phyloP scores from a whole-genome alignment of 2,797 vertebrate genomes.

The Atherinosoma microstoma region DNA sequence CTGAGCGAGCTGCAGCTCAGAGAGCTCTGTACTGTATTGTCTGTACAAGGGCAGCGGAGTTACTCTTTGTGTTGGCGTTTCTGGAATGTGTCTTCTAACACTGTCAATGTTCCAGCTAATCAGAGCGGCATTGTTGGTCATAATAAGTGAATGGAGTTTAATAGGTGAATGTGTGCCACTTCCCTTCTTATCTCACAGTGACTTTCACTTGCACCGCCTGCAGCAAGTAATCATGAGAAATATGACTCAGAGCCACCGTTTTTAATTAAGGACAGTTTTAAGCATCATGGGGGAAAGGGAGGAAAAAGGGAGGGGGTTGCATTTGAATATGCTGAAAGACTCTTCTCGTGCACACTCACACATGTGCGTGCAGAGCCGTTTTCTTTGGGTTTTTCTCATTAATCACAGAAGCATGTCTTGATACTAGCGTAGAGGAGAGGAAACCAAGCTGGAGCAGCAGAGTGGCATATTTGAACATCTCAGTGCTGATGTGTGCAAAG shows the following conservation, averaged over 20 bases:
- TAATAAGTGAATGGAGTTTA: constrained; percentile 67
- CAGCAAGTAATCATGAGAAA: constrained; percentile 68
- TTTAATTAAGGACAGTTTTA: constrained; percentile 70
- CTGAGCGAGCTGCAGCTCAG: constrained; percentile 18
- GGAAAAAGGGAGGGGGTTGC: background rate
- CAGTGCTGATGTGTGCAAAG: constrained; percentile 72
- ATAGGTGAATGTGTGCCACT: constrained; percentile 55
- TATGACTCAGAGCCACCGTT: constrained; percentile 46
- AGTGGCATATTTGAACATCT: constrained; percentile 77
- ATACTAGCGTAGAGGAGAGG: constrained; percentile 46
- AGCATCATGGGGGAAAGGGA: constrained; percentile 18
- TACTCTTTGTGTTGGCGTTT: constrained; percentile 43
- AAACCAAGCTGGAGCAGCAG: constrained; percentile 55
- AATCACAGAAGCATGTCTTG: constrained; percentile 69
- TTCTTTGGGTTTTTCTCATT: constrained; percentile 65
- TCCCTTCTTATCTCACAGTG: constrained; percentile 60
- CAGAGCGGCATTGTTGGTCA: constrained; percentile 58
- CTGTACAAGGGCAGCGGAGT: constrained; percentile 57
- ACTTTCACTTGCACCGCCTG: constrained; percentile 63
- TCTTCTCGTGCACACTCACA: background rate
- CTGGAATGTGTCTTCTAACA: constrained; percentile 44
- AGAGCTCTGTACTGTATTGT: constrained; percentile 47
- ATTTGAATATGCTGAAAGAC: constrained; percentile 18
- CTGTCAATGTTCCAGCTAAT: constrained; percentile 57
- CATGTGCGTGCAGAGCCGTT: constrained; percentile 12